Percentiles rank a stretch among this genome's conserved stretches.
Conservation (phyloP, 2,888 invertebrate genomes). For the Rhingia rostrata region DNA sequence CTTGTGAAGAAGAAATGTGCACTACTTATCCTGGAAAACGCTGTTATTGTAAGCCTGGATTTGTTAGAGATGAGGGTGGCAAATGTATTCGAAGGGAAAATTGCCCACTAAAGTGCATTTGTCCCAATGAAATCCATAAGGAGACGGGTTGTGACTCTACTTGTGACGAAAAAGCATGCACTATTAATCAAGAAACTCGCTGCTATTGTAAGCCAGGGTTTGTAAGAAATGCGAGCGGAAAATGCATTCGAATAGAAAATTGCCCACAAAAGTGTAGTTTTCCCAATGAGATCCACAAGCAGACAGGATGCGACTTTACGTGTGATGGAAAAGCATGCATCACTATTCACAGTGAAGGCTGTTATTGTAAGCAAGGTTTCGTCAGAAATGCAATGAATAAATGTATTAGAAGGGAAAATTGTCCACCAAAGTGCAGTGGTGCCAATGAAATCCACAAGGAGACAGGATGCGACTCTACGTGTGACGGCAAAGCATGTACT, state of each 20-base stretch:
- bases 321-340: background rate
- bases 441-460: background rate
- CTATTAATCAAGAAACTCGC: background rate
- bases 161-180: background rate
- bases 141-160: conserved; percentile 2
- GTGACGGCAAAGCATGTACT: background rate
- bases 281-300: background rate
- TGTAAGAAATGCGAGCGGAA: background rate
- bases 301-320: background rate
- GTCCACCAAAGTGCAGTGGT: background rate
- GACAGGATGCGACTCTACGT: conserved; percentile 1
- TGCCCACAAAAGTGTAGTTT: background rate
- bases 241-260: background rate
- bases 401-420: background rate
- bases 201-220: background rate
- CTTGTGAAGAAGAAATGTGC: background rate
- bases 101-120: background rate
- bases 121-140: background rate
- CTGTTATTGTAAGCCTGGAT: background rate
- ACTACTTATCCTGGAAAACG: background rate
- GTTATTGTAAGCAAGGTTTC: background rate
- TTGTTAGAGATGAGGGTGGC: background rate
- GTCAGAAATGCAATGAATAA: background rate
- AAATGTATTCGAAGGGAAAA: background rate
- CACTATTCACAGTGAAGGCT: background rate